Evolutionary conservation across 2,888 invertebrate genomes (phyloP).

Genomic region (Eubasilissa splendida): DNA sequence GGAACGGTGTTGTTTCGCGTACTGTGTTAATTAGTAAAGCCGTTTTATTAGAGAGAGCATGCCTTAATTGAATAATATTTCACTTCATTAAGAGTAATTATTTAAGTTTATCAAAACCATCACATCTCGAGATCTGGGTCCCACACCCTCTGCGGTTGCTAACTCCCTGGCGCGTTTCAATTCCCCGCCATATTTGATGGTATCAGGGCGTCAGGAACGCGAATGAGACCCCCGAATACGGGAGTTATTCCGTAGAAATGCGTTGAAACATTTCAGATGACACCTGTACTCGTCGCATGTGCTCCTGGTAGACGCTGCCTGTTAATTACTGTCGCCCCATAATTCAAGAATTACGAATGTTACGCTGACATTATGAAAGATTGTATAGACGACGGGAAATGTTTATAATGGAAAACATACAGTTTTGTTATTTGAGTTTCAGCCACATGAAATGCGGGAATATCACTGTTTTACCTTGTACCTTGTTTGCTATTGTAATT

Average conservation of each 20-base stretch:
- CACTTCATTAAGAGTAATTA: constrained; percentile 42
- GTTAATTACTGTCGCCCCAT: constrained; percentile 48
- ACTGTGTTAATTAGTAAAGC: constrained; percentile 43
- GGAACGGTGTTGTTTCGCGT: constrained; percentile 36
- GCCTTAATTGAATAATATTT: constrained; percentile 40
- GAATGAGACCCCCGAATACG: constrained; percentile 34
- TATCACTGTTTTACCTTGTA: neutral
- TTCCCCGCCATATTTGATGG: constrained; percentile 30
- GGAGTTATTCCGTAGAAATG: constrained; percentile 38
- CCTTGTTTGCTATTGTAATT: neutral
- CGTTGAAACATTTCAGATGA: constrained; percentile 38
- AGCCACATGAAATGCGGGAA: neutral
- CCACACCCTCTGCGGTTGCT: constrained; percentile 37
- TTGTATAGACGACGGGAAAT: constrained; percentile 11
- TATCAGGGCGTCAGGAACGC: constrained; percentile 43
- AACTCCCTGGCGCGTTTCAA: constrained; percentile 15
- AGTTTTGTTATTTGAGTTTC: neutral
- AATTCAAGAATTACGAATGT: constrained; percentile 44
- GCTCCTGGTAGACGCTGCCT: constrained; percentile 37
- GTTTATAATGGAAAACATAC: constrained; percentile 35
- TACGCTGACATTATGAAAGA: constrained; percentile 40
- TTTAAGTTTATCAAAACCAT: constrained; percentile 44
- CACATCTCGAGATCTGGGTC: constrained; percentile 40
- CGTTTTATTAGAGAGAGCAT: constrained; percentile 35
- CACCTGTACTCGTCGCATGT: constrained; percentile 36